Evolutionary conservation across 2,113 vertebrate genomes (phyloP).

Genomic region (Physeter macrocephalus): DNA sequence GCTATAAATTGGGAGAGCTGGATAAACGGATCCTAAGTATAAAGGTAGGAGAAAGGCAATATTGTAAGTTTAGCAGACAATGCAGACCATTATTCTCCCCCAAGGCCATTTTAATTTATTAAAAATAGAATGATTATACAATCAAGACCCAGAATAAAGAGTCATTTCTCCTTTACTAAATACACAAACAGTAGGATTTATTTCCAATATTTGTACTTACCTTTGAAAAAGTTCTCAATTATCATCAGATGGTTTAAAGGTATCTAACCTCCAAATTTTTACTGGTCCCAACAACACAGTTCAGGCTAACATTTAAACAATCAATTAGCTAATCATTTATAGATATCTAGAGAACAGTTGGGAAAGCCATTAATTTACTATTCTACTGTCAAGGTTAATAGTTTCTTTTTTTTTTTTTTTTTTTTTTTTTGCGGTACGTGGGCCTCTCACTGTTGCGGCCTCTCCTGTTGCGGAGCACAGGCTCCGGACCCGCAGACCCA

Average conservation of each 20-base stretch:
- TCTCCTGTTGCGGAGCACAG: too few species aligned
- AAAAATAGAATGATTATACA: slow-evolving; percentile 6
- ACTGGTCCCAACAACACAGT: neutral
- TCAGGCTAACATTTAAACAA: neutral
- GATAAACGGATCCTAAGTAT: neutral
- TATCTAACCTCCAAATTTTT: neutral
- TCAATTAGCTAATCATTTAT: slow-evolving; percentile 28
- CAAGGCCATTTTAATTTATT: neutral
- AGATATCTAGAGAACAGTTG: slow-evolving; percentile 21
- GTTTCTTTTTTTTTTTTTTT: slow-evolving; percentile 33
- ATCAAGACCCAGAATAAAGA: neutral
- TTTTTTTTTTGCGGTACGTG: too few species aligned
- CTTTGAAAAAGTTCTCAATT: neutral
- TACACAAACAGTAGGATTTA: neutral
- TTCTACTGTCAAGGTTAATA: slow-evolving; percentile 3
- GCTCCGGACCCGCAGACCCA: too few species aligned
- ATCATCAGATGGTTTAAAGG: neutral
- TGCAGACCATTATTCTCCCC: neutral
- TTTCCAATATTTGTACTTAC: neutral
- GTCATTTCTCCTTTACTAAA: neutral
- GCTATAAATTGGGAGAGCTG: slow-evolving; percentile 2
- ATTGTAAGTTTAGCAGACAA: neutral
- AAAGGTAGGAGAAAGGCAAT: neutral
- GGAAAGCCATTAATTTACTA: neutral
- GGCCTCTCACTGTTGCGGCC: too few species aligned